Conservation (phyloP, 1,140 invertebrate species). For the Polypedilum vanderplanki region DNA sequence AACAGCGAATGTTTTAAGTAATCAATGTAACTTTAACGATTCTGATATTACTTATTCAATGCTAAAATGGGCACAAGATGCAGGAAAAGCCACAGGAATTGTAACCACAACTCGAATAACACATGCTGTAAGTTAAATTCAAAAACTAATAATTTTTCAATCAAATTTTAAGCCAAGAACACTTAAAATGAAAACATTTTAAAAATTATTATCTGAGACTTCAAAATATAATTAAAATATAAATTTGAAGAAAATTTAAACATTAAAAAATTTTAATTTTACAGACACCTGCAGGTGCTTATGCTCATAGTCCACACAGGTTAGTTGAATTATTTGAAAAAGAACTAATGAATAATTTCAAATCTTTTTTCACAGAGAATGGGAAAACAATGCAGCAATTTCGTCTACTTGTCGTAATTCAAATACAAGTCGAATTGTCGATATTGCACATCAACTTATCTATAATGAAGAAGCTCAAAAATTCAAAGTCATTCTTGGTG, state of each 20-base stretch:
- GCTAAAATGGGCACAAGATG: constrained; percentile 60
- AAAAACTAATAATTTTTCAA: too few species aligned
- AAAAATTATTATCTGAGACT: too few species aligned
- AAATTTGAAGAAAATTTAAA: too few species aligned
- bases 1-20: constrained; percentile 49
- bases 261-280: too few species aligned
- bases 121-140: constrained; percentile 49
- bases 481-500: constrained; percentile 61
- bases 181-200: too few species aligned
- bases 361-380: constrained; percentile 63
- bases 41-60: constrained; percentile 51
- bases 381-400: constrained; percentile 68
- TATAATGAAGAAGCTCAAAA: constrained; percentile 55
- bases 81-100: constrained; percentile 63
- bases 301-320: constrained; percentile 67
- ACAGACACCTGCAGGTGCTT: constrained; percentile 63
- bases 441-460: constrained; percentile 70
- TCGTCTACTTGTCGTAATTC: constrained; percentile 40
- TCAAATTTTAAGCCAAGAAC: too few species aligned
- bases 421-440: constrained; percentile 50
- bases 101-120: constrained; percentile 75
- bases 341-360: too few species aligned
- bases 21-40: constrained; percentile 48
- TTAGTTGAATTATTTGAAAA: too few species aligned
- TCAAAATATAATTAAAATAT: too few species aligned